These are phyloP conservation scores for Gobio gobio DNA, from an alignment of 2,113 vertebrate species.

Conservation along the genomic window DNA sequence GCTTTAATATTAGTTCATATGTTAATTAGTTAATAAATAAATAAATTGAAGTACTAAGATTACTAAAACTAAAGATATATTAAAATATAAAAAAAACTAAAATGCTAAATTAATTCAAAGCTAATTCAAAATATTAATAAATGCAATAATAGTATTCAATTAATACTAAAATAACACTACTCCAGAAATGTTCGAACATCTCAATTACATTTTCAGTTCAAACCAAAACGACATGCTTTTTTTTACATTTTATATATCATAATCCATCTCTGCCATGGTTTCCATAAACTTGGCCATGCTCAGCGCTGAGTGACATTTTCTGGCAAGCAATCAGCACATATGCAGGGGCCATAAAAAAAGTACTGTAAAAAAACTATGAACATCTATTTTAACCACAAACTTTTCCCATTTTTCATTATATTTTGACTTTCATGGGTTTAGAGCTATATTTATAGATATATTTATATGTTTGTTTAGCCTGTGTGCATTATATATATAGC, in stretches of 20 bases:
- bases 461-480: background rate
- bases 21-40: no score
- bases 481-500: background rate
- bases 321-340: slow-evolving; percentile 36
- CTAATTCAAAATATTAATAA: background rate
- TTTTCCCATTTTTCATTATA: slow-evolving; percentile 1
- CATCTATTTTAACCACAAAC: background rate
- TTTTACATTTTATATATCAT: background rate
- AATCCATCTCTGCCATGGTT: background rate
- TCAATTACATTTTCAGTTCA: background rate
- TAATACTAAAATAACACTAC: background rate
- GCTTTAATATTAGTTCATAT: no score
- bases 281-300: slow-evolving; percentile 12
- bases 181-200: background rate
- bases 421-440: background rate
- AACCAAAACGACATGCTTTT: background rate
- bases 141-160: background rate
- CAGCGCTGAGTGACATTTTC: slow-evolving; percentile 9
- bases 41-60: background rate
- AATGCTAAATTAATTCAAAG: background rate
- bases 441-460: background rate
- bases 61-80: background rate
- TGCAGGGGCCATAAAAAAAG: slow-evolving; percentile 6
- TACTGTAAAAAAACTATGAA: background rate
- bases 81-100: background rate